phyloP scores from a whole-genome alignment of 2,113 vertebrate species.

The Gila orcuttii region DNA sequence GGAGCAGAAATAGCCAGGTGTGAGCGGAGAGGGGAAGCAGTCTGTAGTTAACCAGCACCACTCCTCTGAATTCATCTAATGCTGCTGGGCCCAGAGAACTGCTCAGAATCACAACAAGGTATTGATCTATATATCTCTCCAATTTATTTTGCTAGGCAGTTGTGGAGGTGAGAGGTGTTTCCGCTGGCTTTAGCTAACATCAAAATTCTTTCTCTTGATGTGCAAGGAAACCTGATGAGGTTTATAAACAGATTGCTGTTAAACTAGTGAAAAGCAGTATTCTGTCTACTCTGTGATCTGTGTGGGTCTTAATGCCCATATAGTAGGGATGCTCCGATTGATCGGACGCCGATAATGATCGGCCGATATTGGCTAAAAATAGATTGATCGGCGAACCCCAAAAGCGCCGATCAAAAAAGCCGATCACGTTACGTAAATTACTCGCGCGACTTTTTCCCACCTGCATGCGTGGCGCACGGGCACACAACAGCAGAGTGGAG shows the following conservation, averaged over 20 bases:
- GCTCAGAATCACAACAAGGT: conserved; percentile 29
- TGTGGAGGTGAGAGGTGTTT: conserved; percentile 11
- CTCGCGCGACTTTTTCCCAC: no score
- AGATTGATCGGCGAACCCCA: no score
- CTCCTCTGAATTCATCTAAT: neutral
- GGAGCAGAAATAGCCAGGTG: conserved; percentile 16
- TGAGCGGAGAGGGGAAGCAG: conserved; percentile 1
- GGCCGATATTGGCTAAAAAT: no score
- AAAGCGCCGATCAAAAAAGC: no score
- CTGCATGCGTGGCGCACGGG: no score
- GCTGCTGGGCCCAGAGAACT: conserved; percentile 11
- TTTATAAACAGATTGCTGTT: neutral
- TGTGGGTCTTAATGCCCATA: no score
- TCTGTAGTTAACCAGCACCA: conserved; percentile 14
- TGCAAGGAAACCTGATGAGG: neutral
- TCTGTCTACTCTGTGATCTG: neutral
- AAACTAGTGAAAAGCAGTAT: neutral
- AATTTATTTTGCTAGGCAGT: conserved; percentile 16
- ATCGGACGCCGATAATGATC: no score
- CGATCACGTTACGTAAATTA: no score
- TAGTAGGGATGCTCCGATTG: no score
- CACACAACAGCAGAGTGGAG: no score
- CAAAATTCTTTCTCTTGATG: conserved; percentile 11
- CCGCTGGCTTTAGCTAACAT: conserved; percentile 13
- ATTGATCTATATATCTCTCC: conserved; percentile 27